phyloP scores from a whole-genome alignment of 2,888 invertebrate species.

The Heteromurus nitidus region DNA sequence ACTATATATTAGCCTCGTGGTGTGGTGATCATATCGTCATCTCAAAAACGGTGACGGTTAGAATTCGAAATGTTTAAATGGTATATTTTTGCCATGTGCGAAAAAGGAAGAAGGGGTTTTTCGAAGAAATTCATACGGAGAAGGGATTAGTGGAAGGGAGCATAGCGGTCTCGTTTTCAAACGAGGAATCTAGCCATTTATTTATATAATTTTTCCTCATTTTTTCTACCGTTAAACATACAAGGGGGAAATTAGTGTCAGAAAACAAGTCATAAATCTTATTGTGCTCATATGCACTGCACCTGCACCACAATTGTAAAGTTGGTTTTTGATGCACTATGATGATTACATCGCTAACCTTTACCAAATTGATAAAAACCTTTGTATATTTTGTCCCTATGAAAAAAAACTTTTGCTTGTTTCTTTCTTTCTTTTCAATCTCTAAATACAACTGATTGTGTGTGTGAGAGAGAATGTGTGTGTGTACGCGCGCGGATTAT shows the following conservation, averaged over 20 bases:
- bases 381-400: not conserved
- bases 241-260: not conserved
- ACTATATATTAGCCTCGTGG: too few species aligned
- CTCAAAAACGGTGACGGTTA: too few species aligned
- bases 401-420: too few species aligned
- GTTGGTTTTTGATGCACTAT: not conserved
- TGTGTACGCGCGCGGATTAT: too few species aligned
- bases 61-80: too few species aligned
- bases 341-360: too few species aligned
- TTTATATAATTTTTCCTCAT: not conserved
- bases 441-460: too few species aligned
- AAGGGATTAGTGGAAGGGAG: slow-evolving; percentile 4
- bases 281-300: not conserved
- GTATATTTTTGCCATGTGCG: too few species aligned
- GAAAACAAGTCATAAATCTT: slow-evolving; percentile 45
- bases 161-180: not conserved
- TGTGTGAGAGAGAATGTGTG: not conserved
- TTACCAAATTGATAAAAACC: too few species aligned
- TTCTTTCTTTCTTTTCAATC: too few species aligned
- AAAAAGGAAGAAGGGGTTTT: not conserved
- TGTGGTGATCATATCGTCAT: too few species aligned
- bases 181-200: too few species aligned
- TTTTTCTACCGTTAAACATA: not conserved
- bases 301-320: not conserved
- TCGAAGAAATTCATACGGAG: not conserved